Evolutionary conservation across 2,113 vertebrate genomes (phyloP), one percentile per base, ranked within the genome.

Genomic region (Tiliqua scincoides): DNA sequence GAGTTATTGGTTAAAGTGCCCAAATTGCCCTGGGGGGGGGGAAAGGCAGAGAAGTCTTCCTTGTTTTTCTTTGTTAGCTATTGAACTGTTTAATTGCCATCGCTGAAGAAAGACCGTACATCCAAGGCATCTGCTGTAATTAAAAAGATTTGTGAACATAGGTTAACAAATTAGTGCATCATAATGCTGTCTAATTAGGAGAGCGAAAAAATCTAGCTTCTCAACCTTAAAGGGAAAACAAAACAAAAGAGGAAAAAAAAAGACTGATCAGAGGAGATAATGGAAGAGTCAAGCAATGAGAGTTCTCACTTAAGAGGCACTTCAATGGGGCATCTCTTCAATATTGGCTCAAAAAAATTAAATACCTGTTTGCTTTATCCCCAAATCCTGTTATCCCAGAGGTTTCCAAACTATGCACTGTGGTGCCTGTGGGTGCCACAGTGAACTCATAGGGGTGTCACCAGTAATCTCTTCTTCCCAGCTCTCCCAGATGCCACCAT

Each of bases 121-220:
- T 96, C 95, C 96, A 96, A 96, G 95, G 92, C 21, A 11, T 92
- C 93, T 89, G 94, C 93, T 93, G 94, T 95, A 96, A 97, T 96
- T 96, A 97, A 96, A 85, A 95, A 96, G 95, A 97, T 96, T 96
- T 96, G 95, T 91, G 95, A 96, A 94, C 93, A 94, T 93, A 96
- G 96, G 96, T 96, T 96, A 96, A 96, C 96, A 95, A 96, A 96
- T 96, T 96, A 96, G 94, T 95, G 89, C 90, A 93, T 96, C 92
- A 90, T 90, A 93, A 96, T 96, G 92, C 96, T 96, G 95, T 96
- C 95, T 96, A 94, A 97, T 96, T 96, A 97, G 95, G 89, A 94
- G 91, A 93, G 6, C 15, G 61, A 25, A 10, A 93, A 96, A 95
- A 94, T 85, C 80, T 90, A 91, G 91, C 91, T 93, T 93, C 91